These are phyloP conservation scores for Cyanoderma ruficeps DNA, from an alignment of 2,113 vertebrate genomes.

Conservation along the genomic window DNA sequence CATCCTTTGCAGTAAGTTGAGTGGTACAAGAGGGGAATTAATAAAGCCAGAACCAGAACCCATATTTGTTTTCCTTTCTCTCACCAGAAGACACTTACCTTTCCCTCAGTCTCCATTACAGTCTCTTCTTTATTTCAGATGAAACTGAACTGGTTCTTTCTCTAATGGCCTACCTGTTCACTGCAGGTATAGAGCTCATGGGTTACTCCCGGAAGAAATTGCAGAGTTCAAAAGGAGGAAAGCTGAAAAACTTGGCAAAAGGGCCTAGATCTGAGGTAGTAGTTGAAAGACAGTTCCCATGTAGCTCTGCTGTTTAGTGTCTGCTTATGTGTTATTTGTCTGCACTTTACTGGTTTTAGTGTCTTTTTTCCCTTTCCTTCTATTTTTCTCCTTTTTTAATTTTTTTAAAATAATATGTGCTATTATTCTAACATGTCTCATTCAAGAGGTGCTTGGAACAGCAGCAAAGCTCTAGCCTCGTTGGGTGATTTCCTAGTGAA, in stretches of 20 bases:
- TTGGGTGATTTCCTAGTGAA: neutral
- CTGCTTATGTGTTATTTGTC: constrained; percentile 35
- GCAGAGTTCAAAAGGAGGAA: constrained; percentile 86
- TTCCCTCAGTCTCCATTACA: neutral
- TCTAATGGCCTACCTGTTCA: constrained; percentile 69
- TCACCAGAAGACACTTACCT: neutral
- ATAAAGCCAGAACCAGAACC: neutral
- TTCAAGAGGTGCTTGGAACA: neutral
- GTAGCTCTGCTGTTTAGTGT: constrained; percentile 11
- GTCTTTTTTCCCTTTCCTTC: neutral
- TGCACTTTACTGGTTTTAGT: neutral
- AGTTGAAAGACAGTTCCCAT: neutral
- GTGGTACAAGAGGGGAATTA: neutral
- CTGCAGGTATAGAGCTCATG: constrained; percentile 85
- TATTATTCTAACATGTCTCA: neutral
- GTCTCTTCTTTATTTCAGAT: constrained; percentile 48
- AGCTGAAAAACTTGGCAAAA: constrained; percentile 81
- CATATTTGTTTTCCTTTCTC: neutral
- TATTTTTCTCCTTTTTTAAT: neutral
- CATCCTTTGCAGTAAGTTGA: neutral
- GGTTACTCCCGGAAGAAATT: constrained; percentile 83
- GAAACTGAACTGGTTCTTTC: constrained; percentile 29
- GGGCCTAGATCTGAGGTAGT: constrained; percentile 80
- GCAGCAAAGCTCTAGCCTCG: neutral
- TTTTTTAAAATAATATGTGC: neutral